phyloP scores from a whole-genome alignment of 2,113 vertebrate species.

The Agapornis roseicollis region DNA sequence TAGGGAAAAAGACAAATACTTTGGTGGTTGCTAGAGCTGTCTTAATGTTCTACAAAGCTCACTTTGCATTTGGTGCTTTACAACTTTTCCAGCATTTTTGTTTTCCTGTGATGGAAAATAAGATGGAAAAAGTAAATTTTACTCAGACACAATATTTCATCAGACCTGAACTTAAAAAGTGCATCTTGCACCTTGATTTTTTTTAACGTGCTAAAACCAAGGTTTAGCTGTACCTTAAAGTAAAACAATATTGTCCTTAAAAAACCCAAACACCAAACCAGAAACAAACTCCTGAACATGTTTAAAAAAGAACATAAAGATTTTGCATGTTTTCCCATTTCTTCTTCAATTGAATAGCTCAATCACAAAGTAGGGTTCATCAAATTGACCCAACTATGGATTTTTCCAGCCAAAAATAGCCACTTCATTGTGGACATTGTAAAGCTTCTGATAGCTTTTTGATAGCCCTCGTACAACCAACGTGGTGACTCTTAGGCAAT shows the following conservation, averaged over 20 bases:
- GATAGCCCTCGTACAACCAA: neutral
- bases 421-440: neutral
- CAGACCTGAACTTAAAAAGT: neutral
- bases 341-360: neutral
- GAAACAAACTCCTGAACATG: neutral
- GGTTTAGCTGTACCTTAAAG: neutral
- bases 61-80: neutral
- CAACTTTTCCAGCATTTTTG: neutral
- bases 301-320: neutral
- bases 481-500: neutral
- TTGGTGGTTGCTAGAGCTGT: neutral
- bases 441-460: neutral
- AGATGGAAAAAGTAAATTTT: neutral
- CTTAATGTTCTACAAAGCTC: neutral
- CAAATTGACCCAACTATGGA: neutral
- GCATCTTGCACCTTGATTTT: neutral
- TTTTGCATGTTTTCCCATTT: neutral
- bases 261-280: neutral
- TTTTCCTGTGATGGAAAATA: neutral
- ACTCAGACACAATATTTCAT: neutral
- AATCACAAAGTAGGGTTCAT: neutral
- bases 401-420: neutral
- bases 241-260: neutral
- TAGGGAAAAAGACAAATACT: neutral
- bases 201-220: neutral